Evolutionary conservation across 2,113 vertebrate genomes (phyloP), one percentile per base, ranked within the genome.

Genomic region (Scatophagus argus): DNA sequence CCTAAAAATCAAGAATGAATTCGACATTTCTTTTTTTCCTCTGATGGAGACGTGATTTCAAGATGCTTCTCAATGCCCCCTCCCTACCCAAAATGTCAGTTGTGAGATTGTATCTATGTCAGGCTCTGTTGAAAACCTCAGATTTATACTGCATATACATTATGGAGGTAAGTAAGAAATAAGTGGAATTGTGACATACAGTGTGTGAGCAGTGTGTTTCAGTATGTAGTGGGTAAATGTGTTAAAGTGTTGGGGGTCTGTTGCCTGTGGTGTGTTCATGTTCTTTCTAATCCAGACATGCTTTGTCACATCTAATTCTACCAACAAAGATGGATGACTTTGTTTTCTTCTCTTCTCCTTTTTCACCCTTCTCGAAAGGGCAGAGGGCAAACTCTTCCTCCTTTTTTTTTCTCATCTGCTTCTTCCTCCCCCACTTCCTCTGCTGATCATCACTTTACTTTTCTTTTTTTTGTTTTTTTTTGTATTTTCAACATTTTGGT

Each of bases 271-370:
- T 29, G 32, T 75, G 44, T 43, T 71, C 55, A 49, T 83, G 66
- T 41, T 70, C 44, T 66, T 56, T 71, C 32, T 46, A 58, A 63
- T 73, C 38, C 43, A 59, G 79, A 89, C 61, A 77, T 49, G 84
- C 73, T 83, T 67, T 79, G 77, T 74, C 84, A 65, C 83, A 73
- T 80, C 51, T 67, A 32, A 51, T 54, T 84, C 68, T 14, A 38
- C 75, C 74, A 82, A 86, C 51, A 63, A 78, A 89, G 84, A 89
- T 11, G 9, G 44, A 88, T 70, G 61, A 46, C 56, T 12, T 4
- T 19, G 2, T 19, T n/a, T 56, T 17, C 66, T 64, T 59, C n/a
- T 3, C 31, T 4, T 23, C 27, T 52, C 10, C 46, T 34, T 62
- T 66, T 79, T 67, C 21, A 70, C 62, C 25, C 43, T 31, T 49